Conservation (phyloP, 2,113 vertebrate genomes). For the Kryptolebias marmoratus region DNA sequence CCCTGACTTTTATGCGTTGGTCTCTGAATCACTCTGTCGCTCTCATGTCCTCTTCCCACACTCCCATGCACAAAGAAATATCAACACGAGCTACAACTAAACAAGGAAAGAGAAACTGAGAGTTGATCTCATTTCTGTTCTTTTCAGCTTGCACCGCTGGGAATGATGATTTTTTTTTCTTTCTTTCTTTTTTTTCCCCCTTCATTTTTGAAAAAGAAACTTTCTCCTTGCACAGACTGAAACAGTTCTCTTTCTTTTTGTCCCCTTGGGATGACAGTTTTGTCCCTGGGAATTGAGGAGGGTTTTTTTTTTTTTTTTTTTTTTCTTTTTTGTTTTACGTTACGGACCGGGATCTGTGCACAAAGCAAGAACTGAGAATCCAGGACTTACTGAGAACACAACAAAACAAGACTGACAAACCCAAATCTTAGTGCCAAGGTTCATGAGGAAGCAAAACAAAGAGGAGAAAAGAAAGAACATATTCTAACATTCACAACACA, state of each 20-base stretch:
- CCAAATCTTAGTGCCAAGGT: constrained; percentile 94
- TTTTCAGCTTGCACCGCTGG: constrained; percentile 68
- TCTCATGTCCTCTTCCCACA: constrained; percentile 61
- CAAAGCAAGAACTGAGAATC: constrained; percentile 74
- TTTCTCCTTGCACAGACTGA: constrained; percentile 63
- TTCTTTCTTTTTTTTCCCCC: background rate
- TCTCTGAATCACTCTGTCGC: constrained; percentile 36
- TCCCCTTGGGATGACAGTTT: constrained; percentile 24
- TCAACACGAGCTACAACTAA: constrained; percentile 58
- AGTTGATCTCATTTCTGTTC: constrained; percentile 83
- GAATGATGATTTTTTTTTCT: constrained; percentile 4
- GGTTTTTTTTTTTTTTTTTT: constrained; percentile 25
- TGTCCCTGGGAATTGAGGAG: constrained; percentile 63
- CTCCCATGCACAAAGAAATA: constrained; percentile 80
- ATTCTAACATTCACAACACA: constrained; percentile 82
- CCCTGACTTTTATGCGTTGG: constrained; percentile 42
- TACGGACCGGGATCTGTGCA: constrained; percentile 78
- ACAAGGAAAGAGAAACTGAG: constrained; percentile 75
- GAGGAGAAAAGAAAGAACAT: constrained; percentile 76
- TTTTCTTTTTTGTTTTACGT: constrained; percentile 25
- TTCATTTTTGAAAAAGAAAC: constrained; percentile 77
- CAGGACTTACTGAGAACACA: constrained; percentile 61
- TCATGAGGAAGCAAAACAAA: constrained; percentile 81
- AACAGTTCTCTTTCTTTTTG: constrained; percentile 21
- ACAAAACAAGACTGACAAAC: constrained; percentile 73